These are phyloP conservation scores for Prorops nasuta DNA, from an alignment of 1,140 invertebrate genomes.

Conservation along the genomic window DNA sequence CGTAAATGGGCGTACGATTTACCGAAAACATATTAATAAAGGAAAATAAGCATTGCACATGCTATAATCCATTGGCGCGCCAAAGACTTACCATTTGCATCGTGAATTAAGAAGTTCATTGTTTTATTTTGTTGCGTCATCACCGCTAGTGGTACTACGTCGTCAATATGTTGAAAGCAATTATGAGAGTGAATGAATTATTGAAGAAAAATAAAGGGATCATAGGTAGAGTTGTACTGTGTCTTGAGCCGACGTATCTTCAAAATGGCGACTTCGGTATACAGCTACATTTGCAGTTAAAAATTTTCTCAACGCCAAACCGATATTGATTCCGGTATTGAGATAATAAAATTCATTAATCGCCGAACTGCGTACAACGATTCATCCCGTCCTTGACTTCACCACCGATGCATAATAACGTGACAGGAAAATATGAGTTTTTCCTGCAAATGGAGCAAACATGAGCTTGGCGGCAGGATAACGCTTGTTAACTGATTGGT, in stretches of 20 bases:
- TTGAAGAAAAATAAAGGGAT: conserved; percentile 43
- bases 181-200: conserved; percentile 30
- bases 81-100: conserved; percentile 62
- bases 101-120: conserved; percentile 66
- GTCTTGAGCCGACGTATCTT: conserved; percentile 46
- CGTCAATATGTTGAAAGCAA: conserved; percentile 24
- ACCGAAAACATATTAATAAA: no score
- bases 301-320: neutral
- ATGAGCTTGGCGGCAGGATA: conserved; percentile 64
- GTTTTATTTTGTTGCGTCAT: conserved; percentile 65
- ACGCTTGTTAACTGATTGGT: conserved; percentile 62
- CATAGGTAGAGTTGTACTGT: conserved; percentile 43
- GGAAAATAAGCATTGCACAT: no score
- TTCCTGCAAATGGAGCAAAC: conserved; percentile 56
- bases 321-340: neutral
- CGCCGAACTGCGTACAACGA: conserved; percentile 18
- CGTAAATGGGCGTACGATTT: no score
- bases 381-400: conserved; percentile 10
- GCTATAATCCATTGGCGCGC: conserved; percentile 40
- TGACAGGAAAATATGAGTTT: conserved; percentile 48
- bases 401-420: conserved; percentile 31
- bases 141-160: conserved; percentile 39
- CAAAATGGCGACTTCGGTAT: conserved; percentile 61
- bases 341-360: conserved; percentile 23
- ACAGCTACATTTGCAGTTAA: conserved; percentile 51